Percentiles rank a stretch among this genome's conserved stretches.
Evolutionary conservation across 1,140 invertebrate genomes (phyloP).

Genomic region (Plectus sambesii): DNA sequence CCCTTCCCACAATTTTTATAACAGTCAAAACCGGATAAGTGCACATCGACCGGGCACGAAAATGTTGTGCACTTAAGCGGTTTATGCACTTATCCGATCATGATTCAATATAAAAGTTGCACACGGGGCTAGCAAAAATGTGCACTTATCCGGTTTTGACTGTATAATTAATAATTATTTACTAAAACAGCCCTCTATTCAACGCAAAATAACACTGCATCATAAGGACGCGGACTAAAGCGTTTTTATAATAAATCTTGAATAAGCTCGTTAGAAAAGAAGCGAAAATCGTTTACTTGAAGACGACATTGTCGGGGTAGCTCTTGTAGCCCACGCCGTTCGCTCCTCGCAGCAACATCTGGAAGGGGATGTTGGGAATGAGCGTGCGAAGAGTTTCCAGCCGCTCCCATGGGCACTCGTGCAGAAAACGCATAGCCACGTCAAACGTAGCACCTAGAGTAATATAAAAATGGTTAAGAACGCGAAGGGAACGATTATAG

Average conservation of each 20-base stretch:
- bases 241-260: conserved; percentile 3
- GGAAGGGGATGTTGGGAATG: conserved; percentile 97
- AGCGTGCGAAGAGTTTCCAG: conserved; percentile 74
- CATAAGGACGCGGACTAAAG: conserved; percentile 1
- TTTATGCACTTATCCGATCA: too few relatives aligned
- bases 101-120: too few relatives aligned
- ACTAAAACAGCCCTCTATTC: too few relatives aligned
- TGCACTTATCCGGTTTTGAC: too few relatives aligned
- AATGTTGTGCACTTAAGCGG: too few relatives aligned
- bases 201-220: neutral
- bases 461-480: neutral
- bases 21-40: too few relatives aligned
- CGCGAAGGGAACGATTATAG: conserved; percentile 3
- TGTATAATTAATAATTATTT: too few relatives aligned
- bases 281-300: conserved; percentile 52
- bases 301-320: conserved; percentile 96
- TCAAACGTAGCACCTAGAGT: conserved; percentile 86
- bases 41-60: too few relatives aligned
- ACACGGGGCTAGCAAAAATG: too few relatives aligned
- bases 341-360: conserved; percentile 92
- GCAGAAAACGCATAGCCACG: conserved; percentile 85
- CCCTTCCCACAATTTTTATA: too few relatives aligned
- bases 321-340: conserved; percentile 98
- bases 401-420: conserved; percentile 98
- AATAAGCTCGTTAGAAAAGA: conserved; percentile 7